Evolutionary conservation across 1,140 invertebrate genomes (phyloP), one percentile per base, ranked within the genome.

Genomic region (Cyrtorhinus lividipennis): DNA sequence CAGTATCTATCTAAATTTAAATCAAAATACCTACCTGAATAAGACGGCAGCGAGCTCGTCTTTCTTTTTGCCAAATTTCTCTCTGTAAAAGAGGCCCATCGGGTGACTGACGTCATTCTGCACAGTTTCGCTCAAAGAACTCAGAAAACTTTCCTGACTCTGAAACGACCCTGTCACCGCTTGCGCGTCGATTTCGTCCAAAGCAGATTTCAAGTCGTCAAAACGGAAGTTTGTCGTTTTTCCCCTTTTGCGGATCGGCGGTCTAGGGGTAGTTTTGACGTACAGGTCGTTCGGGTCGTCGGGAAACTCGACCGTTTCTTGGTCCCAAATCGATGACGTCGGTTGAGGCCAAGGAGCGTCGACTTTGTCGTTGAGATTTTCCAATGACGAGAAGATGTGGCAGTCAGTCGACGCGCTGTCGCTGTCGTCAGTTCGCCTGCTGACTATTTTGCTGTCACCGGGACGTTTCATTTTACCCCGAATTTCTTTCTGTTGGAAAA

Each of bases 11-110:
- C n/a, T n/a, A n/a, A n/a, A n/a, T n/a, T n/a, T n/a, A n/a, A n/a
- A n/a, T n/a, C n/a, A n/a, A n/a, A n/a, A n/a, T n/a, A n/a, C n/a
- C n/a, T n/a, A n/a, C n/a, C n/a, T n/a, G n/a, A n/a, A n/a, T 1
- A 92, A 73, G 63, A 79, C 74, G 25, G 75, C 72, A 0, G 80
- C 75, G 8, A 93, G 70, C 64, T 85, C 77, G 58, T 85, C 81
- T 66, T 81, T 83, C 2, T 79, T 77, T 5, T 71, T 77, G 69
- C 81, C 82, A 69, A 81, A 91, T 68, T 82, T 79, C 26, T 79
- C 75, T 27, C 78, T 76, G 71, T 81, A 91, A 22, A 79, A 76
- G 56, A 78, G 73, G 0, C 87, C 87, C 68, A 86, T 80, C 2
- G 77, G 72, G 71, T 89, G 78, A 63, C 79, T 80, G 24, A 26